phyloP scores from a whole-genome alignment of 2,113 vertebrate genomes.

The Bubo scandiacus region DNA sequence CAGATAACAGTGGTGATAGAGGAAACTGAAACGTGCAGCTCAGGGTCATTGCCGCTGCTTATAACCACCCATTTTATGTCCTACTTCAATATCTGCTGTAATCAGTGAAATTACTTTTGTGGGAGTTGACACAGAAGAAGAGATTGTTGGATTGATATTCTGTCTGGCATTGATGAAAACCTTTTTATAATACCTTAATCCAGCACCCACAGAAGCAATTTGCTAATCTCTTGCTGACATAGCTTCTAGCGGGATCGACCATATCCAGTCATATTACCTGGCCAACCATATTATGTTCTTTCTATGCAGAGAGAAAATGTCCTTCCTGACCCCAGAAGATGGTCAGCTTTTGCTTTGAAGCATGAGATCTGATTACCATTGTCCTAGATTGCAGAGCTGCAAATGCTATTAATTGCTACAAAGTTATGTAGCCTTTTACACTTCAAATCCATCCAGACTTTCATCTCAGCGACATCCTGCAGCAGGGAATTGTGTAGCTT shows the following conservation, averaged over 20 bases:
- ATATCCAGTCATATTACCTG: conserved; percentile 24
- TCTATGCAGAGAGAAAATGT: conserved; percentile 14
- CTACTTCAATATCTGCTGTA: conserved; percentile 28
- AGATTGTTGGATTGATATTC: conserved; percentile 59
- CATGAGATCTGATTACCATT: conserved; percentile 31
- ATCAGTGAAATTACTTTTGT: conserved; percentile 57
- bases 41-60: background rate
- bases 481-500: conserved; percentile 50
- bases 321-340: conserved; percentile 31
- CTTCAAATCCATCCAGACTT: conserved; percentile 42
- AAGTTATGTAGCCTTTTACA: conserved; percentile 27
- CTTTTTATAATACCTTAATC: conserved; percentile 56
- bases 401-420: conserved; percentile 43
- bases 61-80: background rate
- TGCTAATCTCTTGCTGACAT: conserved; percentile 65
- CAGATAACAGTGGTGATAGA: background rate
- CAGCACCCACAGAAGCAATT: conserved; percentile 59
- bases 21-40: background rate
- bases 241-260: background rate
- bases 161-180: conserved; percentile 52
- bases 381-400: conserved; percentile 41
- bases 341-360: conserved; percentile 29
- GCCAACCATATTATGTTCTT: background rate
- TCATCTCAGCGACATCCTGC: conserved; percentile 41
- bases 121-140: conserved; percentile 46